phyloP scores from a whole-genome alignment of 2,797 vertebrate species.

The Luscinia luscinia region DNA sequence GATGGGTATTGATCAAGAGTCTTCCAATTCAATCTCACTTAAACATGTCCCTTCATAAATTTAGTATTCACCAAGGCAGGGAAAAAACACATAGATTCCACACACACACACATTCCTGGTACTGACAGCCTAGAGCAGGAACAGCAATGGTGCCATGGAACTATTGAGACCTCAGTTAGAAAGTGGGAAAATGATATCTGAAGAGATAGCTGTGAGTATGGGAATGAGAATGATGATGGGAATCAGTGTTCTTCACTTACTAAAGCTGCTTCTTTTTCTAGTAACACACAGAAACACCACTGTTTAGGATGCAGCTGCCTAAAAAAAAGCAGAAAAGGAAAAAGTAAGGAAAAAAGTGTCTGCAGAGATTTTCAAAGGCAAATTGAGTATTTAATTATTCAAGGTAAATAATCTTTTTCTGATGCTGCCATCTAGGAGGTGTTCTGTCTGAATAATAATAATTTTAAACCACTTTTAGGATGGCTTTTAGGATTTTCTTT shows the following conservation, averaged over 20 bases:
- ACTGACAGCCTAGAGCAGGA: background rate
- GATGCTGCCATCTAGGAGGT: background rate
- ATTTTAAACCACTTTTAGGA: background rate
- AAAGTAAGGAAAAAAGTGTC: rapidly evolving
- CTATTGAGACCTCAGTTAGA: background rate
- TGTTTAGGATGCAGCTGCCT: background rate
- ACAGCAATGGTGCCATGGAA: background rate
- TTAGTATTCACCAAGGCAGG: background rate
- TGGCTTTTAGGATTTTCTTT: background rate
- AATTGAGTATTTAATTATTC: background rate
- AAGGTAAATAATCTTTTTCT: background rate
- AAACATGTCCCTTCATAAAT: background rate
- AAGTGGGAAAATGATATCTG: background rate
- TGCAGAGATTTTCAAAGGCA: background rate
- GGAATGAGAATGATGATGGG: background rate
- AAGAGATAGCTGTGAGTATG: background rate
- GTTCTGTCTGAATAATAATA: background rate
- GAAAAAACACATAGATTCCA: background rate
- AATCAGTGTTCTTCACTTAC: background rate
- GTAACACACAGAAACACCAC: background rate
- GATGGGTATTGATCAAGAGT: background rate
- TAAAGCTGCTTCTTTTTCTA: background rate
- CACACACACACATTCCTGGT: background rate
- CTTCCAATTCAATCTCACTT: background rate
- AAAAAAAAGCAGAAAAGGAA: background rate